Evolutionary conservation across 2,888 invertebrate species (phyloP), one percentile per base, ranked within the genome.

Genomic region (Holacanthella duospinosa): DNA sequence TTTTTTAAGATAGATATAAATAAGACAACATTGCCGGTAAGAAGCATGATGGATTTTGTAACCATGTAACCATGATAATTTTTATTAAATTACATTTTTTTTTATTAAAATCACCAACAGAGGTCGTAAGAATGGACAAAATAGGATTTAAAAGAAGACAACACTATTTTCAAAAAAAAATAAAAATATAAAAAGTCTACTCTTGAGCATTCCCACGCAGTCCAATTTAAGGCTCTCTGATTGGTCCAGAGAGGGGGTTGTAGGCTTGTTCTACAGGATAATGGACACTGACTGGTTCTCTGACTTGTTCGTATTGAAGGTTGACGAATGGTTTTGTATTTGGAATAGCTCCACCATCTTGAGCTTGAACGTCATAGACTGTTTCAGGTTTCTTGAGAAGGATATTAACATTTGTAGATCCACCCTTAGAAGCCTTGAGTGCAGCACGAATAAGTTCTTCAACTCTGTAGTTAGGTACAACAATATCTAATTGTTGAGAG

Each of bases 381-480:
- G 27, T 27, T 6, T 55, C 55, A 24, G 55, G 55, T 26, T 29
- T 55, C 55, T 55, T 55, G 55, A 55, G 55, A 12, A 55, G 55
- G 25, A 55, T 55, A 26, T 55, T 55, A 21, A 55, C 55, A 21
- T 55, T 55, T 3, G 55, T 55, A 12, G 55, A 6, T 12, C 55
- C 55, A 6, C 55, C 55, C 29, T 27, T 6, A 26, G 55, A 28
- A 12, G 28, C 29, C 55, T 55, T 55, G 55, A 55, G 9, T 6
- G 55, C 55, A 55, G 55, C 55, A 9, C 29, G 27, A 21, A 55
- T 55, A 26, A 55, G 28, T 55, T 55, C 55, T 21, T 55, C 55
- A 6, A 55, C 28, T 28, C 55, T 12, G 55, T 55, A 55, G 55
- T 55, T 55, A 26, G 55, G 55, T 6, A 55, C 55, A 21, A 55